These are phyloP conservation scores for Dryomyza anilis DNA, from an alignment of 2,888 invertebrate species.

Conservation along the genomic window DNA sequence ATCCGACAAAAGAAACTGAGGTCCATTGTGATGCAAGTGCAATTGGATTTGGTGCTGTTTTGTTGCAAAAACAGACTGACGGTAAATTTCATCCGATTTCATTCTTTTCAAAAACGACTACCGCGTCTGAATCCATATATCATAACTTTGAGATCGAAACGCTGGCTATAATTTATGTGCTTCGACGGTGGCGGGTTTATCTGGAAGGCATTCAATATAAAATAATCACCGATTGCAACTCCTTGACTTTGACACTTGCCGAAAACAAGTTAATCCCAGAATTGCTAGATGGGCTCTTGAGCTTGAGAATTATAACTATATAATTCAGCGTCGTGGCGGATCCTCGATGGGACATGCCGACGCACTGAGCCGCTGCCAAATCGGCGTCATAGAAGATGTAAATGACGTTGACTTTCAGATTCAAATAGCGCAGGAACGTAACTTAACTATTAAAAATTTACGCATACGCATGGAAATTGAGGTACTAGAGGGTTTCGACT, in stretches of 20 bases:
- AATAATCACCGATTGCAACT: conserved; percentile 28
- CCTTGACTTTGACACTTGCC: conserved; percentile 34
- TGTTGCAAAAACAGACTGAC: conserved; percentile 12
- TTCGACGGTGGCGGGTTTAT: conserved; percentile 23
- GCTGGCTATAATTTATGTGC: conserved; percentile 27
- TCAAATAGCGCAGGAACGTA: not conserved
- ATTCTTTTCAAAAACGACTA: conserved; percentile 8
- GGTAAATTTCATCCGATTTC: conserved; percentile 18
- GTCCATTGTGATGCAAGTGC: too few relatives aligned
- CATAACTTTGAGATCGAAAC: conserved; percentile 51
- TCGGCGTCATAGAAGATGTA: too few relatives aligned
- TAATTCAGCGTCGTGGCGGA: conserved; percentile 21
- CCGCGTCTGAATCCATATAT: conserved; percentile 33
- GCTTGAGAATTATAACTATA: conserved; percentile 24
- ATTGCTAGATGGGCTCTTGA: conserved; percentile 24
- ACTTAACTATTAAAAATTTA: not conserved
- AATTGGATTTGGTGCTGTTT: too few relatives aligned
- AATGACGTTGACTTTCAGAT: too few relatives aligned
- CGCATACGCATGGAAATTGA: not conserved
- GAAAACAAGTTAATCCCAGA: conserved; percentile 31
- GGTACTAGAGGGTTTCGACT: not conserved
- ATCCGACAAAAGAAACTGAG: too few relatives aligned
- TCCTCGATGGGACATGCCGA: conserved; percentile 24
- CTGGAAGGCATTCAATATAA: conserved; percentile 19
- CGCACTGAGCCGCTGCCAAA: conserved; percentile 21